Evolutionary conservation across 2,113 vertebrate species (phyloP).

Genomic region (Perognathus longimembris): DNA sequence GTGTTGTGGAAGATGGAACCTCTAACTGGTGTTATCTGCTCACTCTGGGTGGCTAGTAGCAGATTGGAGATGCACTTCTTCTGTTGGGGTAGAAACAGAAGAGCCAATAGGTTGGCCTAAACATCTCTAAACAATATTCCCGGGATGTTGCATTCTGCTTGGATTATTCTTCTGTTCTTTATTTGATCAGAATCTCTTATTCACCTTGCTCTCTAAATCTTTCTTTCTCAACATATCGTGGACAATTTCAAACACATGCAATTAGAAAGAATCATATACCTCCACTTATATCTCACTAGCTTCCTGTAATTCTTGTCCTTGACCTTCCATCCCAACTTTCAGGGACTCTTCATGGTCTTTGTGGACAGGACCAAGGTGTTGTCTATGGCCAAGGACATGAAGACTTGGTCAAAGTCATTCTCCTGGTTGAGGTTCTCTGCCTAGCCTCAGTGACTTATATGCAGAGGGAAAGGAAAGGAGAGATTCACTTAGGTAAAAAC

Average conservation of each 20-base stretch:
- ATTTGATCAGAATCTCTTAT: background rate
- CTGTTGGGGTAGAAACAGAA: background rate
- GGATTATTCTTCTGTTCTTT: background rate
- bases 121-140: background rate
- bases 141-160: background rate
- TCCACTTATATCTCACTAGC: too few relatives aligned
- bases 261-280: background rate
- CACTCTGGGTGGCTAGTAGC: background rate
- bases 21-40: background rate
- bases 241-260: background rate
- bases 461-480: slow-evolving; percentile 54
- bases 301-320: background rate
- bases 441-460: slow-evolving; percentile 32
- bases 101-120: background rate
- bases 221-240: background rate
- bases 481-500: slow-evolving; percentile 51
- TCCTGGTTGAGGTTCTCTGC: background rate
- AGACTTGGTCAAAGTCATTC: background rate
- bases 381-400: background rate
- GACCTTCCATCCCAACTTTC: background rate
- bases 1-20: background rate
- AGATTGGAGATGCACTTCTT: background rate
- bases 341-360: background rate
- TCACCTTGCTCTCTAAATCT: background rate
- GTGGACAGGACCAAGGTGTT: background rate